These are phyloP conservation scores for Pemphredon lugubris DNA, from an alignment of 2,888 invertebrate genomes.

Conservation along the genomic window DNA sequence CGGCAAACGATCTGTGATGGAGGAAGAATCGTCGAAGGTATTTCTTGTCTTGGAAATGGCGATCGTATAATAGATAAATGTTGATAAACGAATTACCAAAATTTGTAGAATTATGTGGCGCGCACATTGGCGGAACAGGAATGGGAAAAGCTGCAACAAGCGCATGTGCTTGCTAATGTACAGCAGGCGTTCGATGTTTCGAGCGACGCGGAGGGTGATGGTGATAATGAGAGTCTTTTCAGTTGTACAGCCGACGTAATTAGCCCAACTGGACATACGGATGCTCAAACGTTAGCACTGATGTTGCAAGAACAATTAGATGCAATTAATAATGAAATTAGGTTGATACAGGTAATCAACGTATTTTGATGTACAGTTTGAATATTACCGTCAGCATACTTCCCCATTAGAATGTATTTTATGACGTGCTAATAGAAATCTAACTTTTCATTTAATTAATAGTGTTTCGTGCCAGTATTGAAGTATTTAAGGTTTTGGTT, in stretches of 20 bases:
- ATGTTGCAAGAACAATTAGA: constrained; percentile 99
- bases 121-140: constrained; percentile 84
- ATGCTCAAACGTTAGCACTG: constrained; percentile 98
- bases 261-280: constrained; percentile 88
- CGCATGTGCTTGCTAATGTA: constrained; percentile 93
- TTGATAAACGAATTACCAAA: not conserved
- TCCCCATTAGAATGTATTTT: too few relatives aligned
- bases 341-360: constrained; percentile 83
- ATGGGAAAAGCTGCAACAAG: constrained; percentile 97
- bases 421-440: too few relatives aligned
- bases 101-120: constrained; percentile 76
- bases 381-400: too few relatives aligned
- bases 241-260: constrained; percentile 86
- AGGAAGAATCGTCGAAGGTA: constrained; percentile 84
- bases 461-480: too few relatives aligned
- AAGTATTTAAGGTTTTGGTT: too few relatives aligned
- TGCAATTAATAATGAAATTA: constrained; percentile 99
- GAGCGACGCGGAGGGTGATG: constrained; percentile 90
- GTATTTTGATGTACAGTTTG: not conserved
- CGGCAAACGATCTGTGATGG: constrained; percentile 84
- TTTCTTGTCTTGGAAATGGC: not conserved
- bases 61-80: constrained; percentile 8
- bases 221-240: constrained; percentile 90
- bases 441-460: too few relatives aligned
- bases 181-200: constrained; percentile 96